Evolutionary conservation across 2,888 invertebrate genomes (phyloP).

Genomic region (Acleris literana): DNA sequence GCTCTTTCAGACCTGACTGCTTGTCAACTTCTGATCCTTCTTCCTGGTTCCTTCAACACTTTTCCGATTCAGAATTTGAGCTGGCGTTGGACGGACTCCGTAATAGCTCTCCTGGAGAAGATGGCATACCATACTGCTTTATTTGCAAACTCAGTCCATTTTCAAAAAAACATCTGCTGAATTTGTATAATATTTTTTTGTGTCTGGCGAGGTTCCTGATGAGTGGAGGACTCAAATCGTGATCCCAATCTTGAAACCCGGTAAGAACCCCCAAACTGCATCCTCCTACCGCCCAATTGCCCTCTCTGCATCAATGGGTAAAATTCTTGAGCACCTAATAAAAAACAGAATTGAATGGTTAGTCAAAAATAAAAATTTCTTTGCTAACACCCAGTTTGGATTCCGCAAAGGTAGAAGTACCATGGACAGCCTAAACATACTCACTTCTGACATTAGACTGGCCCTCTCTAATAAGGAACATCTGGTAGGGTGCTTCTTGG

Average conservation of each 20-base stretch:
- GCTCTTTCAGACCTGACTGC: background rate
- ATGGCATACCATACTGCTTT: no score
- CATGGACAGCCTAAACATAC: background rate
- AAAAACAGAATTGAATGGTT: background rate
- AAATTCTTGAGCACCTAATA: background rate
- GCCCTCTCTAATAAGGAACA: background rate
- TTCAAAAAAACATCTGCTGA: no score
- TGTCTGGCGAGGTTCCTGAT: no score
- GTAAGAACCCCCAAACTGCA: background rate
- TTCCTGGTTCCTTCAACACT: background rate
- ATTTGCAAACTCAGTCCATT: no score
- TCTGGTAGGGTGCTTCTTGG: background rate
- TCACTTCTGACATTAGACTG: background rate
- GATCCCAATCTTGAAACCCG: no score
- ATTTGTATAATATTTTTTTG: background rate
- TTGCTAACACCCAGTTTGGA: slow-evolving; percentile 1
- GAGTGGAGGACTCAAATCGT: no score
- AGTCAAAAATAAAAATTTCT: background rate
- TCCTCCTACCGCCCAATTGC: background rate
- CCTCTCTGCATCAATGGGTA: background rate
- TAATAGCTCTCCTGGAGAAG: no score
- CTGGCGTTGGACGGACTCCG: no score
- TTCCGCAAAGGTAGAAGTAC: background rate
- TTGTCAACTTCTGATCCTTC: background rate
- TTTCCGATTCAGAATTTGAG: background rate